These are phyloP conservation scores for Metellina segmentata DNA, from an alignment of 2,888 invertebrate genomes.

Conservation along the genomic window DNA sequence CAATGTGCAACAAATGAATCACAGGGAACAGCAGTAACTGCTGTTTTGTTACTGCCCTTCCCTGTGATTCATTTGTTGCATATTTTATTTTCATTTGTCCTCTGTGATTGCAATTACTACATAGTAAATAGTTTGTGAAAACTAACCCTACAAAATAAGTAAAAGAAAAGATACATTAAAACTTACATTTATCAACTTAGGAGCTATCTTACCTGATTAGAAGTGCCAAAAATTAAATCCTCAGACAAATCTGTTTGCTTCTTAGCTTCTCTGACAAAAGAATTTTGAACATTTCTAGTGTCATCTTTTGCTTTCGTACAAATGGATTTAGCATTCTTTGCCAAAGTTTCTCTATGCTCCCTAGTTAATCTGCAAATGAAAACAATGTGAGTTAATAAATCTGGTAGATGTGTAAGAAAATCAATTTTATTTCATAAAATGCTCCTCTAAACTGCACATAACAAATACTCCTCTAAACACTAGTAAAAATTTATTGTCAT, in stretches of 20 bases:
- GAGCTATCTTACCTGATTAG: conserved; percentile 82
- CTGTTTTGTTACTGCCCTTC: too few species aligned
- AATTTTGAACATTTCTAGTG: conserved; percentile 89
- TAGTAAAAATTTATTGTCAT: background rate
- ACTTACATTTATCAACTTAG: background rate
- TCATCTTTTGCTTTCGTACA: conserved; percentile 89
- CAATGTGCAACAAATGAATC: background rate
- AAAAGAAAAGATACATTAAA: background rate
- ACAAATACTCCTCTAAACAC: too few species aligned
- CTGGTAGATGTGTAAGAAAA: background rate
- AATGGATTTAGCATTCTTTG: conserved; percentile 91
- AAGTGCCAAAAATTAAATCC: conserved; percentile 86
- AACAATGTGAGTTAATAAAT: background rate
- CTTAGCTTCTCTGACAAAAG: conserved; percentile 87
- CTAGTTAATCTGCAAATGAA: conserved; percentile 87
- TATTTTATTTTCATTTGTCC: too few species aligned
- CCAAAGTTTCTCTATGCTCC: conserved; percentile 93
- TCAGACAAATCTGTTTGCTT: conserved; percentile 86
- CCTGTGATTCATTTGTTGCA: too few species aligned
- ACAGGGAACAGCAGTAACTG: too few species aligned
- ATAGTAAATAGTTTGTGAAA: background rate
- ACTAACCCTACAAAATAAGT: background rate
- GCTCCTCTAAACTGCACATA: too few species aligned
- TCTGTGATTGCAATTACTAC: too few species aligned
- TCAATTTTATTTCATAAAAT: too few species aligned